A percentile compares a stretch with the other conserved stretches of the same genome.
Conservation (phyloP, 2,888 invertebrate species). For the Drosophila peninsularis region DNA sequence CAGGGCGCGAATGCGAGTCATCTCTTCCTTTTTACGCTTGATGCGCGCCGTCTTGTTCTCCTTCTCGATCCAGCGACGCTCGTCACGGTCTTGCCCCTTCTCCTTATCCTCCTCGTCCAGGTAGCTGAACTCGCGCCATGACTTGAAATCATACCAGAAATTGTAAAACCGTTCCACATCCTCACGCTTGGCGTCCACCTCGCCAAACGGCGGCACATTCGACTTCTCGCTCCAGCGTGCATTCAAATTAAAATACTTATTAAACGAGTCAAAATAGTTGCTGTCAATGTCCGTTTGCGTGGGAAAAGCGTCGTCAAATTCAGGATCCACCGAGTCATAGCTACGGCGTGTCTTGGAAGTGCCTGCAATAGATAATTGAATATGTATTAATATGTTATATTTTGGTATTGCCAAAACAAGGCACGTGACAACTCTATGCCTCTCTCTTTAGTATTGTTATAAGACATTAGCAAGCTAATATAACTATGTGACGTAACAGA, state of each 20-base stretch:
- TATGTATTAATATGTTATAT: neutral
- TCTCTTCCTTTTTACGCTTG: slow-evolving; percentile 98
- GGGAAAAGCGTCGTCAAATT: slow-evolving; percentile 95
- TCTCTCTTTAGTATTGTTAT: neutral
- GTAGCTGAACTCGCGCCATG: slow-evolving; percentile 99
- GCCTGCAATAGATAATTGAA: slow-evolving; percentile 85
- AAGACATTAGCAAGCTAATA: slow-evolving; percentile 1
- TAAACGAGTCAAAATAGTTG: slow-evolving; percentile 90
- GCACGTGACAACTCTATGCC: too few relatives aligned
- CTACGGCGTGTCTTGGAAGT: slow-evolving; percentile 92
- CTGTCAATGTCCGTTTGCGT: slow-evolving; percentile 90
- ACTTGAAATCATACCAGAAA: slow-evolving; percentile 99
- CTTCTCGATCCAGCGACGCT: slow-evolving; percentile 98
- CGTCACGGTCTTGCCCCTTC: slow-evolving; percentile 97
- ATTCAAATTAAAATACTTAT: slow-evolving; percentile 90
- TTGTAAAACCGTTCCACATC: slow-evolving; percentile 97
- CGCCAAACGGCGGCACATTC: slow-evolving; percentile 92
- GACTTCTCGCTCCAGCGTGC: slow-evolving; percentile 96
- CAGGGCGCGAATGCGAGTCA: slow-evolving; percentile 93
- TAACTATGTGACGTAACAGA: slow-evolving; percentile 5
- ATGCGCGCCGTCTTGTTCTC: slow-evolving; percentile 97
- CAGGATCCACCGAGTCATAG: slow-evolving; percentile 98
- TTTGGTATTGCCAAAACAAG: too few relatives aligned
- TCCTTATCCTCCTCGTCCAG: slow-evolving; percentile 99
- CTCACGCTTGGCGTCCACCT: slow-evolving; percentile 90